A percentile compares a stretch with the other conserved stretches of the same genome.
These are phyloP conservation scores for Nycteola revayana DNA, from an alignment of 2,888 invertebrate species.

Conservation along the genomic window DNA sequence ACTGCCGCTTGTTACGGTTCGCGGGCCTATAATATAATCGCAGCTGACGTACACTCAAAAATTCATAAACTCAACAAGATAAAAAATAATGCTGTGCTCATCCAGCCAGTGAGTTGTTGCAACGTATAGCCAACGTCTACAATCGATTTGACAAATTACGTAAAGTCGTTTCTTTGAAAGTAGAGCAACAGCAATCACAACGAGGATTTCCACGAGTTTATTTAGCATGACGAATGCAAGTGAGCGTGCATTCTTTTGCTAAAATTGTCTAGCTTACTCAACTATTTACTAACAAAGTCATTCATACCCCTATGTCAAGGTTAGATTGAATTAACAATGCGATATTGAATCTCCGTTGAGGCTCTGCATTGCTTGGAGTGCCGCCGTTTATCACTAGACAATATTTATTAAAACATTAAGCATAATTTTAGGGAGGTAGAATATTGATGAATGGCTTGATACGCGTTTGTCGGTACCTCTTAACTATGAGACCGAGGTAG, in stretches of 20 bases:
- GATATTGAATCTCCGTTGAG: slow-evolving; percentile 6
- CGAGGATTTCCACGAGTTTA: slow-evolving; percentile 40
- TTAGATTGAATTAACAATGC: slow-evolving; percentile 6
- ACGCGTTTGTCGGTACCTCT: no score
- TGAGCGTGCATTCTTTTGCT: slow-evolving; percentile 35
- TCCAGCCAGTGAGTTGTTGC: slow-evolving; percentile 24
- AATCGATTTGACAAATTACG: slow-evolving; percentile 53
- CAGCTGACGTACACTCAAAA: no score
- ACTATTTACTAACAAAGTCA: slow-evolving; percentile 33
- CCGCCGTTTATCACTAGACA: no score
- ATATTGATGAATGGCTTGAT: no score
- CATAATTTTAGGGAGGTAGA: no score
- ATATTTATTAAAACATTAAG: no score
- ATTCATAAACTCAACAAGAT: no score
- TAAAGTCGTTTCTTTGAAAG: slow-evolving; percentile 45
- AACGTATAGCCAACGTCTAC: slow-evolving; percentile 27
- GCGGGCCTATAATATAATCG: no score
- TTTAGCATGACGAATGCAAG: slow-evolving; percentile 45
- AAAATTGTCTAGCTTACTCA: slow-evolving; percentile 28
- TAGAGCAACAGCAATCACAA: slow-evolving; percentile 43
- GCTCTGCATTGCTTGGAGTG: no score
- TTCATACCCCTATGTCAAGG: slow-evolving; percentile 30
- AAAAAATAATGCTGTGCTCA: slow-evolving; percentile 12
- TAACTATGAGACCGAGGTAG: no score
- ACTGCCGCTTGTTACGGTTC: no score